A percentile compares a stretch with the other conserved stretches of the same genome.
These are phyloP conservation scores for Anthophora plumipes DNA, from an alignment of 2,888 invertebrate genomes.

Conservation along the genomic window DNA sequence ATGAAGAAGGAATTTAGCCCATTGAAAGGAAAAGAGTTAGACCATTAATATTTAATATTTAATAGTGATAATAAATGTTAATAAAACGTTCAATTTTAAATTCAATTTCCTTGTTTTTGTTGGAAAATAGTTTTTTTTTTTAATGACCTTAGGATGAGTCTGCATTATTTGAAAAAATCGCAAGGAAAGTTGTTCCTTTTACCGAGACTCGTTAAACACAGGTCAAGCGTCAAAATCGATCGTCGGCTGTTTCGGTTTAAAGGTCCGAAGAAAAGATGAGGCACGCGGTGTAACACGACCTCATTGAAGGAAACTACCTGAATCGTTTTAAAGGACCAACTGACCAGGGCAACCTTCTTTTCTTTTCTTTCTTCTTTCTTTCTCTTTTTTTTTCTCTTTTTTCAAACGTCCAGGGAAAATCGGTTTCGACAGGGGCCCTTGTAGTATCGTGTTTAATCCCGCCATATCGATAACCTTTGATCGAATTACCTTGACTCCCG, in stretches of 20 bases:
- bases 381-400: not conserved
- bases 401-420: not conserved
- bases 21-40: too few species aligned
- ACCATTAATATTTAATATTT: too few species aligned
- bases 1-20: too few species aligned
- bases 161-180: too few species aligned
- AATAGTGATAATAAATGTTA: too few species aligned
- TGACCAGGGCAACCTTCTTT: not conserved
- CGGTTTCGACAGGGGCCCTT: not conserved
- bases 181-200: too few species aligned
- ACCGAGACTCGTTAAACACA: conserved; percentile 6
- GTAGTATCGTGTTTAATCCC: conserved; percentile 16
- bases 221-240: conserved; percentile 50
- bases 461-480: conserved; percentile 36
- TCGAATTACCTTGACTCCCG: conserved; percentile 30
- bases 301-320: conserved; percentile 40
- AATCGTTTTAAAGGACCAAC: conserved; percentile 35
- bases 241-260: conserved; percentile 52
- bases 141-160: too few species aligned
- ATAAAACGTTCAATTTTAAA: too few species aligned
- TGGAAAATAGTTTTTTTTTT: too few species aligned
- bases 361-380: not conserved
- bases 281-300: conserved; percentile 42
- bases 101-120: too few species aligned
- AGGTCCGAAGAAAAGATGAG: conserved; percentile 18